Percentiles rank a stretch among this genome's conserved stretches.
Evolutionary conservation across 2,797 vertebrate genomes (phyloP).

Genomic region (Carcharodon carcharias): DNA sequence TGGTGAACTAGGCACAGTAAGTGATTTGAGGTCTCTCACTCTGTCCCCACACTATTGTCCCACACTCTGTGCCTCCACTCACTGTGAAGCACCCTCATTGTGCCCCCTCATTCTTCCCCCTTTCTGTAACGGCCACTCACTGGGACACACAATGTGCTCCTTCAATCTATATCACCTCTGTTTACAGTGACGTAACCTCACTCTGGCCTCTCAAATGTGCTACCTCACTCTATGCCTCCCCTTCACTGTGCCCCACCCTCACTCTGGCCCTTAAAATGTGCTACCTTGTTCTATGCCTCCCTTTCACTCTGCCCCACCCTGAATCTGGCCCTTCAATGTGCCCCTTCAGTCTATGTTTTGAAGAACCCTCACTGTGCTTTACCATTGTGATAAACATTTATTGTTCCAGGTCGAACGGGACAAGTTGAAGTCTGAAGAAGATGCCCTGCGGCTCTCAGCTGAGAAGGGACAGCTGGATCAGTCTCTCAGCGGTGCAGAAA

Average conservation of each 20-base stretch:
- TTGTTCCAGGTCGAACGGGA: constrained; percentile 59
- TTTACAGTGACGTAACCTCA: neutral
- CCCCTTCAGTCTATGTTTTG: neutral
- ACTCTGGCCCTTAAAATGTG: neutral
- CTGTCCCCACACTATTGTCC: neutral
- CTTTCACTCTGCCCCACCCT: neutral
- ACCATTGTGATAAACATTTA: neutral
- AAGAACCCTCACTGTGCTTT: neutral
- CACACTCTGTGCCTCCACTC: too few species aligned
- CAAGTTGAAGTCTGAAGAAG: constrained; percentile 54
- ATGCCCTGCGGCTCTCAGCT: constrained; percentile 44
- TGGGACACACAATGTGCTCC: neutral
- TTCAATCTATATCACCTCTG: neutral
- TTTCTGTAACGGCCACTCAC: neutral
- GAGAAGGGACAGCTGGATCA: constrained; percentile 54
- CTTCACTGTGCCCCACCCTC: neutral
- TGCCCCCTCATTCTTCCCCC: too few species aligned
- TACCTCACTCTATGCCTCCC: neutral
- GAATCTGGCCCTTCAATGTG: neutral
- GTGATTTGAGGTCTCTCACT: neutral
- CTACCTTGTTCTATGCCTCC: neutral
- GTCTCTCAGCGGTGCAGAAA: constrained; percentile 51
- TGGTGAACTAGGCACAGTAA: neutral
- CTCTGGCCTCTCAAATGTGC: neutral
- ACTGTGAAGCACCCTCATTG: too few species aligned